Percentiles rank a stretch among this genome's conserved stretches.
These are phyloP conservation scores for Drosophila yooni DNA, from an alignment of 2,888 invertebrate genomes.

Conservation along the genomic window DNA sequence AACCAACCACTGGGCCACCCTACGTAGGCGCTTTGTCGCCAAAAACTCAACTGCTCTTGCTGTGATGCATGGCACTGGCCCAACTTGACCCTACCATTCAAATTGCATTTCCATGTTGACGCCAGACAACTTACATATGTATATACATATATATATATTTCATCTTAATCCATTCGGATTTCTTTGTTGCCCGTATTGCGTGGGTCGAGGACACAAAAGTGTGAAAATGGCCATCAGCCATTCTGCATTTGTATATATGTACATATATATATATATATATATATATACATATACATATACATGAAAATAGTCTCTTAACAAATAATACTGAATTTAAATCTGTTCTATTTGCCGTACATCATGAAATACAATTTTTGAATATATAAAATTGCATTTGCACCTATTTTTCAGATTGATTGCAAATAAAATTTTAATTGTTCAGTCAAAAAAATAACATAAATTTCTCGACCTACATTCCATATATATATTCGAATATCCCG, in stretches of 20 bases:
- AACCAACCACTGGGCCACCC: constrained; percentile 22
- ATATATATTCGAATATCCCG: background rate
- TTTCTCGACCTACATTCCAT: background rate
- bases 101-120: constrained; percentile 77
- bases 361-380: background rate
- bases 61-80: constrained; percentile 63
- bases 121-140: constrained; percentile 46
- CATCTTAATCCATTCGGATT: constrained; percentile 24
- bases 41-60: constrained; percentile 46
- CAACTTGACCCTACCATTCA: constrained; percentile 70
- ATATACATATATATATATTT: constrained; percentile 4
- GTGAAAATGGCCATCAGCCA: constrained; percentile 33
- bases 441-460: background rate
- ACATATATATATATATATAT: background rate
- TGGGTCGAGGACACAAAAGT: constrained; percentile 47
- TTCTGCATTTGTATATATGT: background rate
- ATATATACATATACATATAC: background rate
- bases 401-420: background rate
- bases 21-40: constrained; percentile 10
- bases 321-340: background rate
- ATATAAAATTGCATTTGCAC: background rate
- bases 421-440: background rate
- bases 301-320: constrained; percentile 1
- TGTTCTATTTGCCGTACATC: background rate
- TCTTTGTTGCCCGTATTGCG: constrained; percentile 51